These are phyloP conservation scores for Artemisiospiza belli DNA, from an alignment of 2,113 vertebrate genomes.

Conservation along the genomic window DNA sequence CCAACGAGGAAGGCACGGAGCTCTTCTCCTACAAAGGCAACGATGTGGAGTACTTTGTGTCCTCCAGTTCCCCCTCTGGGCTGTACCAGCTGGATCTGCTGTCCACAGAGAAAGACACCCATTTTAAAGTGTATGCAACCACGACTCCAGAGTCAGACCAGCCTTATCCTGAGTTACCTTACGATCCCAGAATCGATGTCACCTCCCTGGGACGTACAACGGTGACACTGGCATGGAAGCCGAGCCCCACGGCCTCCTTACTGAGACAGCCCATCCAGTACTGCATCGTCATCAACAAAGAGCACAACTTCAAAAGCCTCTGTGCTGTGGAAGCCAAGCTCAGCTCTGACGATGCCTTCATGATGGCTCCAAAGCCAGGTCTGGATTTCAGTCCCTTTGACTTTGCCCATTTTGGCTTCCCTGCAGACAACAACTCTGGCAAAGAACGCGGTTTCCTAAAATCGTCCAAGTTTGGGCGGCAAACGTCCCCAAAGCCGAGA, in stretches of 20 bases:
- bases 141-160: constrained; percentile 96
- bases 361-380: constrained; percentile 91
- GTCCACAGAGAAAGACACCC: constrained; percentile 96
- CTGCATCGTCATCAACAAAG: constrained; percentile 94
- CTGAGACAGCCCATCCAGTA: constrained; percentile 92
- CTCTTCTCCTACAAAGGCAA: constrained; percentile 96
- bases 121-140: constrained; percentile 93
- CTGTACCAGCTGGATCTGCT: constrained; percentile 95
- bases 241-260: constrained; percentile 87
- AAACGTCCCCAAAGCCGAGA: constrained; percentile 73
- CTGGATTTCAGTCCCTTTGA: constrained; percentile 96
- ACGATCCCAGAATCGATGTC: constrained; percentile 93
- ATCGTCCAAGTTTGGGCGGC: constrained; percentile 77
- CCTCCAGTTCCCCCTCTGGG: constrained; percentile 89
- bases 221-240: constrained; percentile 93
- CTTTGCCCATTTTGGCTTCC: constrained; percentile 94
- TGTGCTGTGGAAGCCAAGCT: constrained; percentile 93
- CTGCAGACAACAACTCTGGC: constrained; percentile 77
- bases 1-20: constrained; percentile 82
- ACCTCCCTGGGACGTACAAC: constrained; percentile 91
- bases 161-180: constrained; percentile 93
- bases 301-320: constrained; percentile 98
- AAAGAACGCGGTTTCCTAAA: constrained; percentile 80
- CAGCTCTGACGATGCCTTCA: constrained; percentile 86
- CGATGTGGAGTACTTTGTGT: constrained; percentile 91